These are phyloP conservation scores for Euspilapteryx auroguttella DNA, from an alignment of 2,888 invertebrate species.

Conservation along the genomic window DNA sequence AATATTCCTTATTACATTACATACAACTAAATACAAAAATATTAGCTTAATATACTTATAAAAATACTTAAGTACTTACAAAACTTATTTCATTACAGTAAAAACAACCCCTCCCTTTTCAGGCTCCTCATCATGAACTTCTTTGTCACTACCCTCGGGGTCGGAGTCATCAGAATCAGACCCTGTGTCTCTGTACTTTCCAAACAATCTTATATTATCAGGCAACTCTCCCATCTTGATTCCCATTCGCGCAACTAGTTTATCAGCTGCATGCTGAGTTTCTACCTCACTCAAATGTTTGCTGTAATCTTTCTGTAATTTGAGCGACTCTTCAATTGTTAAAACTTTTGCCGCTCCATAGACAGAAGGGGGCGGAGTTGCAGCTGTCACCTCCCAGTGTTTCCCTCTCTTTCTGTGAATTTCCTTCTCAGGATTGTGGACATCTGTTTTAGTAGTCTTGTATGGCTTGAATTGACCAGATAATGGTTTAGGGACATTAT, in stretches of 20 bases:
- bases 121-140: conserved; percentile 60
- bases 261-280: conserved; percentile 58
- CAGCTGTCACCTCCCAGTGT: conserved; percentile 65
- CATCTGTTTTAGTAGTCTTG: conserved; percentile 56
- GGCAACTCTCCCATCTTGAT: conserved; percentile 30
- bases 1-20: too few relatives aligned
- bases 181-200: conserved; percentile 30
- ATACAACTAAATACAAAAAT: background rate
- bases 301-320: conserved; percentile 54
- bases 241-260: conserved; percentile 36
- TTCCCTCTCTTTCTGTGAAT: conserved; percentile 44
- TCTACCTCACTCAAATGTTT: conserved; percentile 47
- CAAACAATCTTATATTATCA: conserved; percentile 25
- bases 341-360: conserved; percentile 56
- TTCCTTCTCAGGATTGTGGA: conserved; percentile 59
- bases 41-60: background rate
- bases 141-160: conserved; percentile 50
- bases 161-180: conserved; percentile 35
- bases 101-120: conserved; percentile 58
- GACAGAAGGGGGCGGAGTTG: conserved; percentile 61
- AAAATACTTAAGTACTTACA: background rate
- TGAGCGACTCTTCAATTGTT: conserved; percentile 57
- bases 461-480: conserved; percentile 56
- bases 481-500: conserved; percentile 23
- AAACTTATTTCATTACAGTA: conserved; percentile 40